Evolutionary conservation across 1,140 invertebrate species (phyloP), one percentile per base, ranked within the genome.

Genomic region (Drosophila lacteicornis): DNA sequence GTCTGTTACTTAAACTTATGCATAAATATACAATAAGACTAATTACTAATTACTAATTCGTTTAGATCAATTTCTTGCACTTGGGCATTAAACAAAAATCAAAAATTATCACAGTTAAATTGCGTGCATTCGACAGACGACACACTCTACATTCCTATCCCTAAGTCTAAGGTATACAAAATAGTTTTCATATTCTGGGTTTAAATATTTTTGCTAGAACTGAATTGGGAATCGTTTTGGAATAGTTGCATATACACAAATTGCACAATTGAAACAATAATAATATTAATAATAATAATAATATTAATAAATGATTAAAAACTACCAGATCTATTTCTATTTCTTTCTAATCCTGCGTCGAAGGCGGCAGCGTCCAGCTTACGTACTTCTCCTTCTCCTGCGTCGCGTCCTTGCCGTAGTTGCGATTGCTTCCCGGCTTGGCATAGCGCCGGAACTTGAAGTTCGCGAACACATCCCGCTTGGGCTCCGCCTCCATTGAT

Each of bases 41-140:
- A 58, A 66, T 60, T 65, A 76, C 74, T 81, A 59, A 61, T 67
- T 82, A 76, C 79, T 71, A 80, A 86, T 80, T 77, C 75, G 50
- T 62, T 80, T 86, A 83, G 55, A 70, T 78, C 70, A 77, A 67
- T 69, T 80, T 55, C 51, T 55, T 82, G 79, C 80, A 86, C 71
- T 71, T 76, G 70, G 75, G 80, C 80, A 82, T 66, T 65, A 79
- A 80, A 87, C 70, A 27, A 78, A 87, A 66, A 70, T 62, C 53
- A 82, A 59, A 75, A 82, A 91, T 91, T 91, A 91, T 91, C 88
- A 91, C 88, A 91, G 88, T 91, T 88, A 67, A 91, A 82, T 91
- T 88, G 50, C 76, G 90, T 88, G 84, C 79, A 91, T 91, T 91
- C 80, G 88, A 87, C 69, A 88, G 70, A 91, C 67, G 62, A 87